These are phyloP conservation scores for Kuschelorhynchus macadamiae DNA, from an alignment of 2,888 invertebrate species.

Conservation along the genomic window DNA sequence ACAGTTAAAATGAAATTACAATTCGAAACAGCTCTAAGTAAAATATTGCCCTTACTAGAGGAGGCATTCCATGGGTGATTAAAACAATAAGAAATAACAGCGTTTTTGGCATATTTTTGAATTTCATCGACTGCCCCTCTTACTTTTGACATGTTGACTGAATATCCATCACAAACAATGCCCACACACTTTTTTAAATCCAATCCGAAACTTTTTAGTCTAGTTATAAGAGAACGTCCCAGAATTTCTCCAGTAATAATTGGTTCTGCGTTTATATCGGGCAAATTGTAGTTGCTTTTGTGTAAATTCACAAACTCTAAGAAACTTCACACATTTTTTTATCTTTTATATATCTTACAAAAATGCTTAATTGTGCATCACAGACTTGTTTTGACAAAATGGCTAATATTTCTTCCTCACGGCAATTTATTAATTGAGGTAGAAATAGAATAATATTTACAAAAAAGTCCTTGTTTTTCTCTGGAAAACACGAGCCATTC, in stretches of 20 bases:
- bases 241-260: conserved; percentile 19
- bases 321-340: conserved; percentile 24
- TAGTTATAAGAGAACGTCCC: conserved; percentile 9
- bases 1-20: conserved; percentile 17
- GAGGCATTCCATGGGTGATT: conserved; percentile 23
- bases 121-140: conserved; percentile 27
- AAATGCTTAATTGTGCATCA: conserved; percentile 27
- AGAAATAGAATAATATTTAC: not conserved
- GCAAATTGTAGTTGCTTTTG: conserved; percentile 7
- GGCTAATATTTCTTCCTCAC: conserved; percentile 16
- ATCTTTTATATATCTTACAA: conserved; percentile 20
- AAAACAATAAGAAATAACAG: conserved; percentile 15
- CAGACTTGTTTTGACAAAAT: not conserved
- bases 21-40: conserved; percentile 15
- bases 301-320: conserved; percentile 31
- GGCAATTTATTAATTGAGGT: conserved; percentile 11
- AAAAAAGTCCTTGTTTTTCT: conserved; percentile 10
- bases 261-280: conserved; percentile 5
- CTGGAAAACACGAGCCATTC: conserved; percentile 7
- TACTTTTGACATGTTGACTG: conserved; percentile 22
- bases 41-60: conserved; percentile 3
- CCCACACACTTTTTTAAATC: conserved; percentile 29
- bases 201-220: conserved; percentile 22
- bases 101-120: conserved; percentile 24
- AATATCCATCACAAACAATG: conserved; percentile 25